Base-by-base conservation (phyloP, 2,113 vertebrate genomes). In the Phocoena phocoena region DNA sequence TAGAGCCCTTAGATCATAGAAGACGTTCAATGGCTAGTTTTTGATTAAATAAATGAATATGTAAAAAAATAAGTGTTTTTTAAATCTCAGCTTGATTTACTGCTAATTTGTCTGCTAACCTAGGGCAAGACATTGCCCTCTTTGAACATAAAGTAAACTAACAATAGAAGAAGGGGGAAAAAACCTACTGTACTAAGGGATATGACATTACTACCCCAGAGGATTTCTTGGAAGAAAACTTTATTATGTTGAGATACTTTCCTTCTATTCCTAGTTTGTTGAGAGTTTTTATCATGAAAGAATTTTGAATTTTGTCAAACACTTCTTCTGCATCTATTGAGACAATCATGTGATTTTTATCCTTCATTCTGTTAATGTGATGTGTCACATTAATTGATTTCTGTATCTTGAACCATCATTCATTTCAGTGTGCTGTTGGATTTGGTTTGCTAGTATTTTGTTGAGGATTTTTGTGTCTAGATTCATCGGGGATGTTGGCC, bases 121-220 rank as follows among this genome's bases (percentile, higher is more conserved):
- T 47, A 79, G 44, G 36, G 28, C 11, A 73, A 95, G 53, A 88
- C 38, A 76, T 26, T 28, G 25, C 17, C 28, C 12, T 95, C 38
- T 67, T 89, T 62, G 62, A 81, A 79, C 74, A 67, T 73, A 71
- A 84, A 96, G 80, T 55, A 95, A 95, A 88, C 4, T 73, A 67
- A 79, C 87, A 63, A 73, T 25, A 83, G 12, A 38, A 81, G 47
- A 67, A 28, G 47, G 41, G 18, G 25, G 55, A 5, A 26, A 15
- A 62, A 15, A 26, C 5, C 53, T 20, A 31, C 44, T 80, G 63
- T 81, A 84, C 20, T 77, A 77, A n/a, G 38, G 15, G 11, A 47
- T 31, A 21, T 20, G n/a, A 41, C 25, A 77, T 89, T 67, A 76
- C 13, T 84, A 74, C 20, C 73, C 3, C 77, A 47, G 23, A 73